These are phyloP conservation scores for Drosophila willistoni DNA, from an alignment of 1,140 invertebrate genomes.

Conservation along the genomic window DNA sequence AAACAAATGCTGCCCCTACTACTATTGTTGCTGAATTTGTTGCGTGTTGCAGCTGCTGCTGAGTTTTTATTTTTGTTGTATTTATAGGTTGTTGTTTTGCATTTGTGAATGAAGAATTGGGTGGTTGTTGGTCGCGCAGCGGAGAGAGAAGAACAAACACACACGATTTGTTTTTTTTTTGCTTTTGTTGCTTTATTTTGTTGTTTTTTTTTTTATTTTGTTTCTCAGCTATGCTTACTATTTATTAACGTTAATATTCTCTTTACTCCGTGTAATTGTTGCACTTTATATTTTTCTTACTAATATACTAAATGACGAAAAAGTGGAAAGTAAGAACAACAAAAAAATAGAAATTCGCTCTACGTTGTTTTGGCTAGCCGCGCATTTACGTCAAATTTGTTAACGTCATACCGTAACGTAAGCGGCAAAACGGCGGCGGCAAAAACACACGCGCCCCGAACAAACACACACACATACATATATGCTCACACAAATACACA, in stretches of 20 bases:
- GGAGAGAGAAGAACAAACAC: neutral
- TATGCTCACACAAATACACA: conserved; percentile 14
- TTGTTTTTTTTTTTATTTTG: neutral
- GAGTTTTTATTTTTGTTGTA: neutral
- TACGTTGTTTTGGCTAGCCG: conserved; percentile 11
- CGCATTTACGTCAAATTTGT: conserved; percentile 30
- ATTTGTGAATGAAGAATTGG: conserved; percentile 3
- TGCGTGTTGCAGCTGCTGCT: conserved; percentile 4
- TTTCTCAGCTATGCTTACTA: neutral
- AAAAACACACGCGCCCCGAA: conserved; percentile 39
- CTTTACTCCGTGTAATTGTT: neutral
- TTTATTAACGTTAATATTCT: neutral
- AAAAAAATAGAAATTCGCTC: conserved; percentile 1
- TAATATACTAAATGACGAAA: neutral
- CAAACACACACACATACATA: conserved; percentile 27
- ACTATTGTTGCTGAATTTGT: neutral
- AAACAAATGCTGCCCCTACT: neutral
- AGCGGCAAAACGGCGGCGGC: conserved; percentile 40
- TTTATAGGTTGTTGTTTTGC: neutral
- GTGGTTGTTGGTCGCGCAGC: neutral
- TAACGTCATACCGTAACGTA: conserved; percentile 49
- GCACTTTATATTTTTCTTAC: neutral
- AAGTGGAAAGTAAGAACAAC: neutral
- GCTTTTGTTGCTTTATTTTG: neutral
- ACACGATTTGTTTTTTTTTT: neutral